Evolutionary conservation across 2,888 invertebrate genomes (phyloP).

Genomic region (Drosophila fungiperda): DNA sequence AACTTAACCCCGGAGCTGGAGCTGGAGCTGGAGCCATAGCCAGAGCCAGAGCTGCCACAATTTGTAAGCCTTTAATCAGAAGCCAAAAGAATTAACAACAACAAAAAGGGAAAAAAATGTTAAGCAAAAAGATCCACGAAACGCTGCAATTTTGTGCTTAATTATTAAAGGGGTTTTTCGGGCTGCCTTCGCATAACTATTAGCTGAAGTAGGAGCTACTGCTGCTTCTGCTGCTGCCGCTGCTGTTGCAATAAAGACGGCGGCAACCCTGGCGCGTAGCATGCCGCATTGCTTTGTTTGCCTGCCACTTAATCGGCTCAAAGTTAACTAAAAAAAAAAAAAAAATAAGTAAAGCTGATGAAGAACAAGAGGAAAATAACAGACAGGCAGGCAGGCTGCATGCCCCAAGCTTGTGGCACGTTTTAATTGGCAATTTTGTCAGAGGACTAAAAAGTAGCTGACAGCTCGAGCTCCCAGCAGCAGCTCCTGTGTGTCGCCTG

Average conservation of each 20-base stretch:
- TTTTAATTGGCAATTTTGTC: conserved; percentile 77
- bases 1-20: conserved; percentile 3
- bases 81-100: conserved; percentile 4
- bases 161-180: conserved; percentile 55
- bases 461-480: conserved; percentile 41
- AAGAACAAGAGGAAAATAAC: conserved; percentile 8
- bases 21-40: neutral
- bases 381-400: conserved; percentile 26
- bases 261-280: conserved; percentile 9
- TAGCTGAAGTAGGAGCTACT: conserved; percentile 17
- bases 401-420: conserved; percentile 71
- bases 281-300: conserved; percentile 61
- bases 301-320: conserved; percentile 76
- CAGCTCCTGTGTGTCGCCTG: conserved; percentile 38
- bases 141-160: conserved; percentile 61
- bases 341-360: conserved; percentile 12
- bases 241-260: conserved; percentile 12
- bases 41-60: conserved; percentile 5
- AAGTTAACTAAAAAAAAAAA: conserved; percentile 65
- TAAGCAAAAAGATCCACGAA: conserved; percentile 17
- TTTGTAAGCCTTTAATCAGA: conserved; percentile 34
- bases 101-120: conserved; percentile 1
- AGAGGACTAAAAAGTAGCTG: conserved; percentile 68
- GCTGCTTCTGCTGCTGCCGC: neutral
- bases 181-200: conserved; percentile 42